phyloP scores from a whole-genome alignment of 2,888 invertebrate genomes.

The Agonum fuliginosum region DNA sequence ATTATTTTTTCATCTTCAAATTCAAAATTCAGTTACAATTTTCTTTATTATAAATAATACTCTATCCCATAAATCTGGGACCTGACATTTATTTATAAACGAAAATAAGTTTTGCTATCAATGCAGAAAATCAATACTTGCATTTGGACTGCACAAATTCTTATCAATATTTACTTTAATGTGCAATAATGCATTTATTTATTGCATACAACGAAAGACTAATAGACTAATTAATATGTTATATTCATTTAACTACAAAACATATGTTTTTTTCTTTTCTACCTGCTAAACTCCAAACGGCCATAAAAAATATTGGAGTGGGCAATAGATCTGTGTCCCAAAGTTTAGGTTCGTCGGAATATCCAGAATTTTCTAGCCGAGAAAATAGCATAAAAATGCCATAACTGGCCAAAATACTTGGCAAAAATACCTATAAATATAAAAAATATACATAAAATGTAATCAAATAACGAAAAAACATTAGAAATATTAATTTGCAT shows the following conservation, averaged over 20 bases:
- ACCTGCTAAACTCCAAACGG: constrained; percentile 76
- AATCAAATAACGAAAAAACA: background rate
- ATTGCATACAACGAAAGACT: background rate
- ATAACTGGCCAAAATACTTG: constrained; percentile 75
- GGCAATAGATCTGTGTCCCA: constrained; percentile 78
- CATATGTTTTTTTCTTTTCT: constrained; percentile 61
- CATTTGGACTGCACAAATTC: background rate
- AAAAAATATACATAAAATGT: constrained; percentile 63
- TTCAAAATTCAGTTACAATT: too few species aligned
- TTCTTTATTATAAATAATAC: too few species aligned
- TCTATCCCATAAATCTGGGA: too few species aligned
- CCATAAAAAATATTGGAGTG: constrained; percentile 77
- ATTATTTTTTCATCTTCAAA: too few species aligned
- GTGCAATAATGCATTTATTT: background rate
- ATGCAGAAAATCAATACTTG: too few species aligned
- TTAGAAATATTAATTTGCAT: background rate
- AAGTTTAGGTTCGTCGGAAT: constrained; percentile 71
- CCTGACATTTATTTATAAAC: too few species aligned
- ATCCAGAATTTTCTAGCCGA: constrained; percentile 73
- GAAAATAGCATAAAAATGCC: constrained; percentile 76
- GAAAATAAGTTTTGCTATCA: too few species aligned
- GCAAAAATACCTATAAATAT: constrained; percentile 76
- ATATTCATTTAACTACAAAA: too few species aligned
- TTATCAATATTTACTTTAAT: background rate
- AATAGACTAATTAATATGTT: background rate